Percentiles rank a stretch among this genome's conserved stretches.
phyloP scores from a whole-genome alignment of 2,797 vertebrate genomes.

The Alauda arvensis region DNA sequence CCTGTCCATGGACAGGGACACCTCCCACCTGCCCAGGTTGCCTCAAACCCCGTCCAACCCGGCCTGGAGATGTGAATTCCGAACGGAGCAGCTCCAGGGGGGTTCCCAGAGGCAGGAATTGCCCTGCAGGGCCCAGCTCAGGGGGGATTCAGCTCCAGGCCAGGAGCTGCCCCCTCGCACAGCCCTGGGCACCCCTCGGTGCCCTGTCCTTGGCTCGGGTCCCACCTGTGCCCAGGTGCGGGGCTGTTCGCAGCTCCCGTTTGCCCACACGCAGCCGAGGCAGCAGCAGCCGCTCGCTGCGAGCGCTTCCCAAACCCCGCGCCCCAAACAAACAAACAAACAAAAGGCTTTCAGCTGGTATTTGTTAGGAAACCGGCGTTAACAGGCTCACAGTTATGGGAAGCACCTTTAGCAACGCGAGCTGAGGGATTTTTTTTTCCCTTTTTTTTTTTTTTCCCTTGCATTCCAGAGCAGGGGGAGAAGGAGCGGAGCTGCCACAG shows the following conservation, averaged over 20 bases:
- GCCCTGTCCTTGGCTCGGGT: neutral
- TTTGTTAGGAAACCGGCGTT: conserved; percentile 26
- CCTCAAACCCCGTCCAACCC: neutral
- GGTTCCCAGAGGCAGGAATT: neutral
- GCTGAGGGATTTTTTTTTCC: neutral
- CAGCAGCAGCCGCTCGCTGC: neutral
- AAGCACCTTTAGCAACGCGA: conserved; percentile 20
- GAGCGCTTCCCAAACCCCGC: neutral
- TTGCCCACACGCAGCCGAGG: neutral
- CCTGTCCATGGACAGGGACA: neutral
- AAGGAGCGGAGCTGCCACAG: neutral
- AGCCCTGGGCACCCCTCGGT: neutral
- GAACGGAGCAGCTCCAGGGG: neutral
- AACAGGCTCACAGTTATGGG: neutral
- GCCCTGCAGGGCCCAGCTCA: rapidly evolving
- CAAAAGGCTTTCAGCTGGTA: conserved; percentile 36
- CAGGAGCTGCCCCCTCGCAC: neutral
- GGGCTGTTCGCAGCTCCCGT: neutral
- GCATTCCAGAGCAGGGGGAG: neutral
- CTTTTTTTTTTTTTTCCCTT: neutral
- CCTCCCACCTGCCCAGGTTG: rapidly evolving
- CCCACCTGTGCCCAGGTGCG: neutral
- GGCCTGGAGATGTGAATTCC: rapidly evolving
- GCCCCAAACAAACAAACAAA: conserved; percentile 47
- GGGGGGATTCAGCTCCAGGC: neutral